Evolutionary conservation across 2,113 vertebrate genomes (phyloP).

Genomic region (Labeo catla): DNA sequence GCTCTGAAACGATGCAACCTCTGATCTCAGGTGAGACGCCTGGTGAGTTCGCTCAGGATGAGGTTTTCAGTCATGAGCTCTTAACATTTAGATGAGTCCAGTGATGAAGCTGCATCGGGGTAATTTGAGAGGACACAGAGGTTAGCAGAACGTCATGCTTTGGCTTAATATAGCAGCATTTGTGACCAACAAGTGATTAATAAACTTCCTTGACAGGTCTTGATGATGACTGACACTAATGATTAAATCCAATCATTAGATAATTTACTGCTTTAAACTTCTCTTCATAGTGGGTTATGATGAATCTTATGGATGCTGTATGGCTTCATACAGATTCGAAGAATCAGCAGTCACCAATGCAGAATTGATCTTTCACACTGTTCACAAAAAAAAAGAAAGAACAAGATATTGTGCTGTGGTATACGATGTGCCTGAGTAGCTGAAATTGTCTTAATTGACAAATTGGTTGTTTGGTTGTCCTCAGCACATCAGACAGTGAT

Average conservation of each 20-base stretch:
- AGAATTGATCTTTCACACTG: neutral
- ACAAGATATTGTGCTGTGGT: neutral
- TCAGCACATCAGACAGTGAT: neutral
- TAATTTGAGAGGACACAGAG: conserved; percentile 15
- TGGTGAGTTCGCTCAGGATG: neutral
- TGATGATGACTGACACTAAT: neutral
- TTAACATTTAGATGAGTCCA: conserved; percentile 34
- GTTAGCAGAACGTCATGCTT: conserved; percentile 11
- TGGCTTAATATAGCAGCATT: conserved; percentile 23
- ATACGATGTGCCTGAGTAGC: neutral
- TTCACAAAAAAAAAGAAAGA: neutral
- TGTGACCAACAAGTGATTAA: neutral
- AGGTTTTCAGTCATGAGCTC: conserved; percentile 12
- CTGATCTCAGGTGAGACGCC: neutral
- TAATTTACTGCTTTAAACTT: neutral
- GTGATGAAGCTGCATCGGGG: neutral
- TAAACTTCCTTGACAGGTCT: neutral
- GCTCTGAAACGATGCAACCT: neutral
- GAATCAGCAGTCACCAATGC: neutral
- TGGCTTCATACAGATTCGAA: neutral
- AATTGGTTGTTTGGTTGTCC: conserved; percentile 32
- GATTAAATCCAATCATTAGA: neutral
- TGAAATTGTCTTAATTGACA: conserved; percentile 34
- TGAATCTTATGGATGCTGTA: neutral
- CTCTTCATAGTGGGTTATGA: neutral